A percentile compares a stretch with the other conserved stretches of the same genome.
Conservation (phyloP, 2,888 invertebrate genomes). For the Melinopterus prodromus region DNA sequence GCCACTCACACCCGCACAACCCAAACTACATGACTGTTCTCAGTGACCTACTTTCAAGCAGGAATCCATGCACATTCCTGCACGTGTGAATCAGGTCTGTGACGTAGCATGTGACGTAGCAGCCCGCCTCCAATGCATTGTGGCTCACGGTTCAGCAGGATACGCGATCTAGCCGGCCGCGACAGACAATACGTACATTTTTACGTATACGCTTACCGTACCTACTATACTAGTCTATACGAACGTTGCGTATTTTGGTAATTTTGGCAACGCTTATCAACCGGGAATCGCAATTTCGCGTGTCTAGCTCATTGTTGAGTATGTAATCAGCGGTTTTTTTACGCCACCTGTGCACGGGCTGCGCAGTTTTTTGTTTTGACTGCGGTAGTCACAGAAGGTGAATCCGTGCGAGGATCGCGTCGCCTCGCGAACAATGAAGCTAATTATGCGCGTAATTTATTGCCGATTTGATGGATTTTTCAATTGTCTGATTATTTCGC, state of each 20-base stretch:
- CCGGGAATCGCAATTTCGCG: neutral
- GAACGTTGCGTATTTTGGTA: neutral
- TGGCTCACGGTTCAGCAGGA: slow-evolving; percentile 5
- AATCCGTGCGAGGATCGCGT: neutral
- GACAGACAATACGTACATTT: neutral
- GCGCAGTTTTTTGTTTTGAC: neutral
- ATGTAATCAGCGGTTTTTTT: neutral
- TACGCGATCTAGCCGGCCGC: neutral
- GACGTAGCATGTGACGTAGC: slow-evolving; percentile 56
- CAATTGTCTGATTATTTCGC: neutral
- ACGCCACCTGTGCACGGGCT: neutral
- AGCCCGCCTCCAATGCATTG: slow-evolving; percentile 44
- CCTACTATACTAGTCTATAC: too few species aligned
- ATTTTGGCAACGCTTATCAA: neutral
- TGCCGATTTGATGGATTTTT: neutral
- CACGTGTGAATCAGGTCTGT: slow-evolving; percentile 60
- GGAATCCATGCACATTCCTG: slow-evolving; percentile 59
- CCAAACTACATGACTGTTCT: slow-evolving; percentile 24
- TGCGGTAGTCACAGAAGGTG: neutral
- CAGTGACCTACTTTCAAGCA: slow-evolving; percentile 55
- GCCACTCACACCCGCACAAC: neutral
- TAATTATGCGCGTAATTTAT: neutral
- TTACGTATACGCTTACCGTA: neutral
- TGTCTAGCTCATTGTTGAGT: neutral
- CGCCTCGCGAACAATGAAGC: neutral